Conservation (phyloP, 2,797 vertebrate species). For the Calcarius lapponicus region DNA sequence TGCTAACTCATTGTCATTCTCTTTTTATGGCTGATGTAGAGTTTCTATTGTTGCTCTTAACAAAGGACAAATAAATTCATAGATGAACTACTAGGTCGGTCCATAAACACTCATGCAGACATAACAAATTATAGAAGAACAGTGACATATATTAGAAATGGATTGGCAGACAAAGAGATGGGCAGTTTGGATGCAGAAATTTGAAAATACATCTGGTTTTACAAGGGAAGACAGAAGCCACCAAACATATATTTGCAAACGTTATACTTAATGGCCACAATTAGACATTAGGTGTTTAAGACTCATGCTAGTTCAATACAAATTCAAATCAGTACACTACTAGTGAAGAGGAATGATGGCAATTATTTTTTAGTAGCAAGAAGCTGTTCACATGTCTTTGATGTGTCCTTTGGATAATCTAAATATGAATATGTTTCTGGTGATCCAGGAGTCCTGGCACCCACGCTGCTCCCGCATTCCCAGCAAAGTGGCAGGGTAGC, state of each 20-base stretch:
- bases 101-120: not conserved
- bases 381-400: not conserved
- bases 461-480: rapidly evolving
- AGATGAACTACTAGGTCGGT: not conserved
- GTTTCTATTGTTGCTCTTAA: not conserved
- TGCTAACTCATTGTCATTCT: not conserved
- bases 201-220: not conserved
- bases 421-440: not conserved
- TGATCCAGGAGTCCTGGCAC: not conserved
- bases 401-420: not conserved
- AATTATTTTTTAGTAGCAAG: not conserved
- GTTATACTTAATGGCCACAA: not conserved
- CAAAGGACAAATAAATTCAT: not conserved
- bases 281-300: not conserved
- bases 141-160: not conserved
- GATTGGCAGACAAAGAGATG: not conserved
- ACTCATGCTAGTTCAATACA: not conserved
- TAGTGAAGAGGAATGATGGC: not conserved
- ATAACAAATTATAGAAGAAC: not conserved
- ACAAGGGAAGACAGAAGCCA: not conserved
- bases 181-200: not conserved
- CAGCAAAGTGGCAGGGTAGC: not conserved
- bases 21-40: not conserved
- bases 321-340: not conserved
- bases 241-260: not conserved